Evolutionary conservation across 2,888 invertebrate genomes (phyloP).

Genomic region (Cheilosia scutellata): DNA sequence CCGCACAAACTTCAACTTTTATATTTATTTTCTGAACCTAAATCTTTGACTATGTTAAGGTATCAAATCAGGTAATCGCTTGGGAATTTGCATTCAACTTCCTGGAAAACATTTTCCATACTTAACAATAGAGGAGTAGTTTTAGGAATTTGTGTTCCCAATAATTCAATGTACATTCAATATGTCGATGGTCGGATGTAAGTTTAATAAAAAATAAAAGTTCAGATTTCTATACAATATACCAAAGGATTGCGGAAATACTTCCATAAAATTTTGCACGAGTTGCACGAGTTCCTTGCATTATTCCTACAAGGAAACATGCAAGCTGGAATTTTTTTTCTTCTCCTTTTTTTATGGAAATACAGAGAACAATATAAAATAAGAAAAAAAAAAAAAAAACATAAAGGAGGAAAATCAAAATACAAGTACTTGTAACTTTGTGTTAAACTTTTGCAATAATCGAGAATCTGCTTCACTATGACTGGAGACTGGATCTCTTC

Average conservation of each 20-base stretch:
- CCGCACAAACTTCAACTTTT: no score
- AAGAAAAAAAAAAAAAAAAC: no score
- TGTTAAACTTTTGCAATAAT: conserved; percentile 56
- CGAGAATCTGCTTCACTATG: conserved; percentile 46
- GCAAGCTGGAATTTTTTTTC: neutral
- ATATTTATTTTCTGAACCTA: neutral
- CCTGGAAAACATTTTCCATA: neutral
- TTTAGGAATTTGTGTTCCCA: neutral
- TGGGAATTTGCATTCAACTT: neutral
- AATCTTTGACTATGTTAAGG: neutral
- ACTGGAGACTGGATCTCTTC: conserved; percentile 31
- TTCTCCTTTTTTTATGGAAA: neutral
- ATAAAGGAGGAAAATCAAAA: conserved; percentile 19
- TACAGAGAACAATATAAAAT: conserved; percentile 7
- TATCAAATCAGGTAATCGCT: neutral
- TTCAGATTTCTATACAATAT: neutral
- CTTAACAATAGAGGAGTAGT: neutral
- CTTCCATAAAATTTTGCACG: conserved; percentile 1
- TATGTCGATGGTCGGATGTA: neutral
- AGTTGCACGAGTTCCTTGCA: neutral
- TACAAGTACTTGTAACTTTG: conserved; percentile 51
- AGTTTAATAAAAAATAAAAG: no score
- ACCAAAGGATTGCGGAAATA: neutral
- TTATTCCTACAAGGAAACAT: neutral
- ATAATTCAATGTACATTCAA: neutral